Percentiles rank a stretch among this genome's conserved stretches.
phyloP scores from a whole-genome alignment of 2,113 vertebrate species.

The Phrynocephalus versicolor region DNA sequence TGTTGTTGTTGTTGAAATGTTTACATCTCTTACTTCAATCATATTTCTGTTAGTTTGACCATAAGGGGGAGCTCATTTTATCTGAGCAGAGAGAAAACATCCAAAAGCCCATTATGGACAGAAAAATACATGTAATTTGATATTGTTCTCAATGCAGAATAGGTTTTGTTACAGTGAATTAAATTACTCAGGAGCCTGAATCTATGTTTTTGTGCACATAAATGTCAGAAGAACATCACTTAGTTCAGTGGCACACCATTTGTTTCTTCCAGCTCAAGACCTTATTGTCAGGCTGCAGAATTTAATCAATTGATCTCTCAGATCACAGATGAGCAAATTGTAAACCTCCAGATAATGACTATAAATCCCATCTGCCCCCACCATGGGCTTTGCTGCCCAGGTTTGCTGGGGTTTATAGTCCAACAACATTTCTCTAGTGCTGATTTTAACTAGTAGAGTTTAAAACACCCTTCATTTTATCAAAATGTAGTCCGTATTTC shows the following conservation, averaged over 20 bases:
- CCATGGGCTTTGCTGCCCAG: background rate
- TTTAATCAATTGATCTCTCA: background rate
- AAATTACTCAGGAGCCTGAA: accelerated
- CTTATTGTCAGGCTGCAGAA: background rate
- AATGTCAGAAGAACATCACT: background rate
- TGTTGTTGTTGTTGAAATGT: conserved; percentile 1
- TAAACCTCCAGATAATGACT: too few species aligned
- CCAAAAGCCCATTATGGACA: conserved; percentile 22
- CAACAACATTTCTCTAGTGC: background rate
- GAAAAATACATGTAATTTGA: background rate
- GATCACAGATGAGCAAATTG: background rate
- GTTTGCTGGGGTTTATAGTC: background rate
- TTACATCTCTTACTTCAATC: conserved; percentile 9
- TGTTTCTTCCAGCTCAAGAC: background rate
- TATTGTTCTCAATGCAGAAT: conserved; percentile 22
- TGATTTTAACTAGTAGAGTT: background rate
- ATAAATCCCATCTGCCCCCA: too few species aligned
- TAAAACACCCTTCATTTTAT: background rate
- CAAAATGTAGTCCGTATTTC: too few species aligned
- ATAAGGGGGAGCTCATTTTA: conserved; percentile 18
- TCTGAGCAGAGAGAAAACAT: background rate
- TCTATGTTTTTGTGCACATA: background rate
- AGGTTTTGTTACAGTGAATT: background rate
- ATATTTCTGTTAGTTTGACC: conserved; percentile 2
- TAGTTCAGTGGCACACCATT: background rate